Conservation (phyloP, 2,113 vertebrate species). For the Notiomystis cincta region DNA sequence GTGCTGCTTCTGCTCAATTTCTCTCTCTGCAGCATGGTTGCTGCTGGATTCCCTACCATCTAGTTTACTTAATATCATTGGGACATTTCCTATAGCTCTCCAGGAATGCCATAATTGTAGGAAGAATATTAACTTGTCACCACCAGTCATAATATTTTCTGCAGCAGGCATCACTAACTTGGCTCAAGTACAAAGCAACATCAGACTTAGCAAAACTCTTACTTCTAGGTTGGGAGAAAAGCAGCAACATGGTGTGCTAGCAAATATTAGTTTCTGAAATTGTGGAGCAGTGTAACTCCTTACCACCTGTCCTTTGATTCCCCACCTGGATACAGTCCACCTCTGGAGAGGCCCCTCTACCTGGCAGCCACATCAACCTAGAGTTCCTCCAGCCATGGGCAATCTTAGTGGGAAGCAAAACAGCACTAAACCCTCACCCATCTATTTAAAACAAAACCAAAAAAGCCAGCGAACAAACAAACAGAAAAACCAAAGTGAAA, state of each 20-base stretch:
- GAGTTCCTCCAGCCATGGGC: not conserved
- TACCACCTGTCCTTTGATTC: rapidly evolving
- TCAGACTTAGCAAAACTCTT: not conserved
- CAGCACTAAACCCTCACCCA: not conserved
- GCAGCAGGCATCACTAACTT: not conserved
- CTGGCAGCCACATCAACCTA: not conserved
- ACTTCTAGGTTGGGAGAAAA: not conserved
- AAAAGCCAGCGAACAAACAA: not conserved
- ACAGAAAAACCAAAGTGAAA: not conserved
- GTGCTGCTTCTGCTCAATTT: not conserved
- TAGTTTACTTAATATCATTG: not conserved
- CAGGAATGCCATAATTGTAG: not conserved
- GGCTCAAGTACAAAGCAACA: not conserved
- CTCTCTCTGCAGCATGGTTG: not conserved
- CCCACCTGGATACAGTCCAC: not conserved
- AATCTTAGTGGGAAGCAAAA: not conserved
- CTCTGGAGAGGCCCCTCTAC: not conserved
- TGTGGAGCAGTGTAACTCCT: not conserved
- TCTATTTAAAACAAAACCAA: not conserved
- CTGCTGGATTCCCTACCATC: not conserved
- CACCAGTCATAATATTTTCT: conserved; percentile 15
- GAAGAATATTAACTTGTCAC: not conserved
- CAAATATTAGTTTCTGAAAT: not conserved
- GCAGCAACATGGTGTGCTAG: not conserved
- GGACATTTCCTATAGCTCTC: not conserved